These are phyloP conservation scores for Thalpophila matura DNA, from an alignment of 2,888 invertebrate genomes.

Conservation along the genomic window DNA sequence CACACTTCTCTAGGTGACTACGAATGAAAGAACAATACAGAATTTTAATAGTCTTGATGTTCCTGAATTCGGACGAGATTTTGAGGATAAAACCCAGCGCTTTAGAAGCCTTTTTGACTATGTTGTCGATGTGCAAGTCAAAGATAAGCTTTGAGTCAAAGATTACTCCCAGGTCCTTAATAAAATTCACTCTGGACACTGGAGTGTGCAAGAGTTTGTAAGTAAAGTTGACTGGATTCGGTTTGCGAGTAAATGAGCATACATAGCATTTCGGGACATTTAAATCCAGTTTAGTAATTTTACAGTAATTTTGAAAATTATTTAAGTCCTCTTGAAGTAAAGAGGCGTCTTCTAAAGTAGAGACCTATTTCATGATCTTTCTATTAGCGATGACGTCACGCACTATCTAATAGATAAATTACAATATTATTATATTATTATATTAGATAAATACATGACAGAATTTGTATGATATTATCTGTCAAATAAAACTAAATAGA, in stretches of 20 bases:
- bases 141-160: constrained; percentile 1
- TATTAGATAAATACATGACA: too few relatives aligned
- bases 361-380: neutral
- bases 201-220: neutral
- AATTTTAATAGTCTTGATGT: too few relatives aligned
- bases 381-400: too few relatives aligned
- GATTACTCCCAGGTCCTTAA: neutral
- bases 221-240: neutral
- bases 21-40: constrained; percentile 1
- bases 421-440: too few relatives aligned
- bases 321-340: neutral
- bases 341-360: neutral
- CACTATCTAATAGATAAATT: too few relatives aligned
- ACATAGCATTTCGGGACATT: too few relatives aligned
- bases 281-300: neutral
- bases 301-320: neutral
- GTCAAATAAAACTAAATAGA: too few relatives aligned
- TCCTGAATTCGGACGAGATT: too few relatives aligned
- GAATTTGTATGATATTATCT: too few relatives aligned
- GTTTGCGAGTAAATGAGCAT: neutral
- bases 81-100: too few relatives aligned
- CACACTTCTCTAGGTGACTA: neutral
- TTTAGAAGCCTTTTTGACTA: too few relatives aligned
- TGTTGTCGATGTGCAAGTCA: too few relatives aligned
- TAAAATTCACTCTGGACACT: neutral